Evolutionary conservation across 2,797 vertebrate species (phyloP), one percentile per base, ranked within the genome.

Genomic region (Yasuhikotakia modesta): DNA sequence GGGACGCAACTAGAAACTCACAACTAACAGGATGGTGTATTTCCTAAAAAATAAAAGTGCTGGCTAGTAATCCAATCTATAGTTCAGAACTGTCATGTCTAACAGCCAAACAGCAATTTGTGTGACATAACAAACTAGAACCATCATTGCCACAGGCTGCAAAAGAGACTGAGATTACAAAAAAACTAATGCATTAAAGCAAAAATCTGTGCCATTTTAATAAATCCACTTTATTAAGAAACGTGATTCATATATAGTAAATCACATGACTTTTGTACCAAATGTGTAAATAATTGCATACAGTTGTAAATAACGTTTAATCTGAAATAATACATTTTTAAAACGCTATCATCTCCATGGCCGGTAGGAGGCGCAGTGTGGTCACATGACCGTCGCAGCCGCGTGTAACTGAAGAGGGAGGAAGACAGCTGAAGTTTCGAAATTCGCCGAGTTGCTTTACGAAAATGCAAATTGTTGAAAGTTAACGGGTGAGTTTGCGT

Each of bases 321-420:
- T 32, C 32, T 32, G 32, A 32, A 32, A 32, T 32, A n/a, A n/a
- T n/a, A n/a, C n/a, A n/a, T n/a, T n/a, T n/a, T n/a, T n/a, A n/a
- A n/a, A n/a, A n/a, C n/a, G n/a, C n/a, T n/a, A n/a, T 22, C 3
- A 24, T 17, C 86, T 78, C 86, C 81, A 24, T 75, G 67, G 60
- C 85, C 82, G 79, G 70, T 58, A 86, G 86, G 82, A 79, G 82
- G 82, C 84, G 83, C 80, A 27, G 67, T 82, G 43, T 7, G 66
- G 82, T 81, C 83, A 86, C 80, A 46, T 87, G 87, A 84, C 67
- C 61, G 4, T 3, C 43, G 61, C 65, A 75, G 70, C 64, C 50
- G 82, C 75, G 60, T 79, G 70, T 13, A 82, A 73, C 84, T 78
- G 73, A 74, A 76, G 78, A 81, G 82, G 84, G 82, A 82, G 82